phyloP scores from a whole-genome alignment of 2,888 invertebrate species.

The Encarsia formosa region DNA sequence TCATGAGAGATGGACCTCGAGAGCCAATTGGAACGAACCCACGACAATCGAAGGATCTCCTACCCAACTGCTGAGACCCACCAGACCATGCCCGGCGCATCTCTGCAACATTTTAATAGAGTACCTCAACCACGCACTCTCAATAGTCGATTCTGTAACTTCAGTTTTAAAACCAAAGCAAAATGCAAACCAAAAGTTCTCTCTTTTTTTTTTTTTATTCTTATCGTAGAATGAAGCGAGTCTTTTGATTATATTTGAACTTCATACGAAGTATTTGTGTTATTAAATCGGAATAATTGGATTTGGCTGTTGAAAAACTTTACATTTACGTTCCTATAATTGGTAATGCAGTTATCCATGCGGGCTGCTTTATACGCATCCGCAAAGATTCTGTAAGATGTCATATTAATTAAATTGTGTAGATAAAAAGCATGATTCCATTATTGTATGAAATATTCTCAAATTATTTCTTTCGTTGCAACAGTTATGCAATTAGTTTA shows the following conservation, averaged over 20 bases:
- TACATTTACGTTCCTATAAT: constrained; percentile 17
- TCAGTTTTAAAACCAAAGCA: constrained; percentile 15
- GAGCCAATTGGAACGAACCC: not conserved
- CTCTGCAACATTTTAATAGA: constrained; percentile 46
- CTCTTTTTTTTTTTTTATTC: too few relatives aligned
- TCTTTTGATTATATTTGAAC: constrained; percentile 1
- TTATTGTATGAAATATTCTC: too few relatives aligned
- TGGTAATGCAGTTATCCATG: constrained; percentile 1
- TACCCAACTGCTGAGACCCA: too few relatives aligned
- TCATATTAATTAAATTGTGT: too few relatives aligned
- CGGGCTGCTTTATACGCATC: constrained; percentile 3
- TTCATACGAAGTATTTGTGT: too few relatives aligned
- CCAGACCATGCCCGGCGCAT: constrained; percentile 34
- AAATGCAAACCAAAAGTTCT: not conserved
- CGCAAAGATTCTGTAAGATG: too few relatives aligned
- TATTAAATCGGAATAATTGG: too few relatives aligned
- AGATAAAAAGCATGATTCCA: too few relatives aligned
- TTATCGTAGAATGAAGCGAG: not conserved
- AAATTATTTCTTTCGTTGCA: too few relatives aligned
- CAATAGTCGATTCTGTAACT: constrained; percentile 44
- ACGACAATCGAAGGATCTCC: not conserved
- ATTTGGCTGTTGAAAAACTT: too few relatives aligned
- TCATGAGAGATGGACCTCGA: constrained; percentile 20
- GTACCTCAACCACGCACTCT: constrained; percentile 50
- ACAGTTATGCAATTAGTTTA: too few relatives aligned